Conservation (phyloP, 2,888 invertebrate genomes). For the Pandemis cinnamomeana region DNA sequence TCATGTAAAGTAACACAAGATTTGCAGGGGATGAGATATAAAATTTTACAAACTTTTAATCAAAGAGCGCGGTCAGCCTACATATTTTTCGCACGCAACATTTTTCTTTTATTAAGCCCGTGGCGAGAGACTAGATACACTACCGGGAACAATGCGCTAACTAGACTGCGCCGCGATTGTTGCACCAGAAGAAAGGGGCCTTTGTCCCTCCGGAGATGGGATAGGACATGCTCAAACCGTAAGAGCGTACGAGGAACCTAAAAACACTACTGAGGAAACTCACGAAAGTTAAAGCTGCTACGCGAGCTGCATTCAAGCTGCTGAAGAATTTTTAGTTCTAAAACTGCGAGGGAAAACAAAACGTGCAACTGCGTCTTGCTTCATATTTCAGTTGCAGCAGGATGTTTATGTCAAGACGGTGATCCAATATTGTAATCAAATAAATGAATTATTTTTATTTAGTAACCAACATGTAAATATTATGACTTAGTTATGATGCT, state of each 20-base stretch:
- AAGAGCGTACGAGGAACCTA: conserved; percentile 30
- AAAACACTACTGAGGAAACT: conserved; percentile 22
- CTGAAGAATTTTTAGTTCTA: not conserved
- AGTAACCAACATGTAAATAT: not conserved
- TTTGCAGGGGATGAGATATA: too few species aligned
- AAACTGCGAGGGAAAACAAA: not conserved
- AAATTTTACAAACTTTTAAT: not conserved
- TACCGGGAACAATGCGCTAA: conserved; percentile 68
- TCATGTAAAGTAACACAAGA: too few species aligned
- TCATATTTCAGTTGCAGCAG: not conserved
- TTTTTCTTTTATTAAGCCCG: conserved; percentile 55
- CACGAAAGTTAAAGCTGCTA: conserved; percentile 23
- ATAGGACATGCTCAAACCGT: conserved; percentile 55
- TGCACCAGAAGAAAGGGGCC: conserved; percentile 63
- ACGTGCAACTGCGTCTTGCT: too few species aligned
- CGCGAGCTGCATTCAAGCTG: not conserved
- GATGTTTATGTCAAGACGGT: not conserved
- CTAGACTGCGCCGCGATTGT: conserved; percentile 69
- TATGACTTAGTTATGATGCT: not conserved
- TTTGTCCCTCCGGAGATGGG: conserved; percentile 68
- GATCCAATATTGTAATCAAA: not conserved
- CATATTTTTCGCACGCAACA: conserved; percentile 3
- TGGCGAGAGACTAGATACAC: conserved; percentile 51
- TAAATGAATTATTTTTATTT: not conserved
- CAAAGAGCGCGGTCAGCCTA: not conserved